Evolutionary conservation across 2,113 vertebrate genomes (phyloP).

Genomic region (Apodemus sylvaticus): DNA sequence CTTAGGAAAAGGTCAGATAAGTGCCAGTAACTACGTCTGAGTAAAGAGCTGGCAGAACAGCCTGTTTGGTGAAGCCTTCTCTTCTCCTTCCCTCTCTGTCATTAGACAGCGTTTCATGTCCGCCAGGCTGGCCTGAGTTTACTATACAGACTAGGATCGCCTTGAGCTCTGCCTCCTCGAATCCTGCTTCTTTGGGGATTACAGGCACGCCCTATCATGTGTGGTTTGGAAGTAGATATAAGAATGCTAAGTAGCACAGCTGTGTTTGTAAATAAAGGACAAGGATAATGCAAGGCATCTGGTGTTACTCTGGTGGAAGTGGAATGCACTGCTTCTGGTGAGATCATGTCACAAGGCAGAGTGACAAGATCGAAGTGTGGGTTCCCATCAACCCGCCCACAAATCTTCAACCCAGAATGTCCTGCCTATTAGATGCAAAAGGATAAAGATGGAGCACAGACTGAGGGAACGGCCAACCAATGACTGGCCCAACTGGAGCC

Average conservation of each 20-base stretch:
- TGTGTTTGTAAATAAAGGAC: constrained; percentile 23
- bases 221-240: background rate
- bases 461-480: too few relatives aligned
- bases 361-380: background rate
- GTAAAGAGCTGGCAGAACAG: background rate
- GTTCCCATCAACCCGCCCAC: too few relatives aligned
- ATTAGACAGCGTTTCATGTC: background rate
- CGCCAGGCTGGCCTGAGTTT: background rate
- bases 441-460: too few relatives aligned
- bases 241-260: background rate
- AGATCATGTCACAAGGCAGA: background rate
- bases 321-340: background rate
- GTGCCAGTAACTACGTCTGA: background rate
- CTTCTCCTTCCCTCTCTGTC: too few relatives aligned
- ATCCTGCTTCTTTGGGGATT: background rate
- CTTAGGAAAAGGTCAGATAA: constrained; percentile 13
- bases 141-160: background rate
- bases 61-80: background rate
- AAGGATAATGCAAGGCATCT: background rate
- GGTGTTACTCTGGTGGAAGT: background rate
- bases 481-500: too few relatives aligned
- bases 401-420: too few relatives aligned
- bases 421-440: too few relatives aligned
- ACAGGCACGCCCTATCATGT: background rate
- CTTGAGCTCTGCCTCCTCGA: background rate